A percentile compares a stretch with the other conserved stretches of the same genome.
phyloP scores from a whole-genome alignment of 2,888 invertebrate genomes.

The Uloborus plumipes region DNA sequence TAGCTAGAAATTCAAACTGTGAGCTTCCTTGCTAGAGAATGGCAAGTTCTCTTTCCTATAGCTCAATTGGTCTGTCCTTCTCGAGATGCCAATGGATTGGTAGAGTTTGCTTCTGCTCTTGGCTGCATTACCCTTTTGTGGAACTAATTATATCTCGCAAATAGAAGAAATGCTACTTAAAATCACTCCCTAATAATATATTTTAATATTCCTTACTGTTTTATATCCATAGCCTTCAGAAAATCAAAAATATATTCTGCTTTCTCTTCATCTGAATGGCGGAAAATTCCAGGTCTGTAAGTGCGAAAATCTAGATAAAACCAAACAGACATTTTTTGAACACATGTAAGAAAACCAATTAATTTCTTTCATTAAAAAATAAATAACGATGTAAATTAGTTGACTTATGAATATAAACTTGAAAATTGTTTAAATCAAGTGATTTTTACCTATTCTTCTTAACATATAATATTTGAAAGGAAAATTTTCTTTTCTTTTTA shows the following conservation, averaged over 20 bases:
- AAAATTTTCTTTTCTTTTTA: too few relatives aligned
- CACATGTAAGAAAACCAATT: background rate
- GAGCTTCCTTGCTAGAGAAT: too few relatives aligned
- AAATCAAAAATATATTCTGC: conserved; percentile 64
- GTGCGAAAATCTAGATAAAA: conserved; percentile 32
- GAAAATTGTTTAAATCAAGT: too few relatives aligned
- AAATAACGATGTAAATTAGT: background rate
- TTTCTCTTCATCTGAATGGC: conserved; percentile 66
- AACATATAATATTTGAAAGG: too few relatives aligned
- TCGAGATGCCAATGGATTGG: too few relatives aligned
- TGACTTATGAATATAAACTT: background rate
- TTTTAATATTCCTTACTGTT: conserved; percentile 14
- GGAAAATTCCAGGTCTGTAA: conserved; percentile 58
- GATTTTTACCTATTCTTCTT: too few relatives aligned
- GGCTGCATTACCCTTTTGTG: too few relatives aligned
- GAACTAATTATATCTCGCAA: background rate
- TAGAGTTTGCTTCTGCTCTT: too few relatives aligned
- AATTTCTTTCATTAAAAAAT: background rate
- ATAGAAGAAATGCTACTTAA: background rate
- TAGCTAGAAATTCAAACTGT: too few relatives aligned
- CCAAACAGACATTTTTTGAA: background rate
- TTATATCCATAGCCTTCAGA: conserved; percentile 48
- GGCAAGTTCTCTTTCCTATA: too few relatives aligned
- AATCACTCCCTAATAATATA: background rate
- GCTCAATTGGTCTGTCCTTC: too few relatives aligned